A percentile compares a stretch with the other conserved stretches of the same genome.
Evolutionary conservation across 2,888 invertebrate species (phyloP).

Genomic region (Aromia moschata): DNA sequence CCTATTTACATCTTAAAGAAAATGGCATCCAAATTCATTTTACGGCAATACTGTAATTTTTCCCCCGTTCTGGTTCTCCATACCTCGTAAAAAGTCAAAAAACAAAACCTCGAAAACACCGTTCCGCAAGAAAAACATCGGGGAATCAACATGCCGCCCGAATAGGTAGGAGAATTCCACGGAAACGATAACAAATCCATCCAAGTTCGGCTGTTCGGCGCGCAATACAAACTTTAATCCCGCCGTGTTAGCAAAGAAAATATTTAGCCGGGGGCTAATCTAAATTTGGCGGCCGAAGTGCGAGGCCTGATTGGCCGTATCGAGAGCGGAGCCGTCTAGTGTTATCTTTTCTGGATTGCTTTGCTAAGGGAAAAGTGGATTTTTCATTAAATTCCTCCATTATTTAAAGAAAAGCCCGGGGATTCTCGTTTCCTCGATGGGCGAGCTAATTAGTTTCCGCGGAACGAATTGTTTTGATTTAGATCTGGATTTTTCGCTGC

Average conservation of each 20-base stretch:
- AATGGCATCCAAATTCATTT: no score
- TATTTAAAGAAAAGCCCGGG: constrained; percentile 26
- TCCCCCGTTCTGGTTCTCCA: no score
- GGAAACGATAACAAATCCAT: constrained; percentile 54
- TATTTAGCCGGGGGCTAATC: constrained; percentile 66
- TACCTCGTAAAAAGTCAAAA: no score
- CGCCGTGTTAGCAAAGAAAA: constrained; percentile 64
- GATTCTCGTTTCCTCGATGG: constrained; percentile 15
- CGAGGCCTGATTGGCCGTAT: constrained; percentile 59
- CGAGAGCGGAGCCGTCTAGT: constrained; percentile 56
- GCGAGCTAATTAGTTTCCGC: constrained; percentile 1
- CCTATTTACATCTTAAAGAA: no score
- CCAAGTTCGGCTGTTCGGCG: constrained; percentile 48
- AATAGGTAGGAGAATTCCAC: constrained; percentile 22
- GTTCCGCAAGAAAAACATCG: no score
- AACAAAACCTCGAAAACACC: no score
- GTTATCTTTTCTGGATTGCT: constrained; percentile 61
- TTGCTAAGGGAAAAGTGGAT: constrained; percentile 55
- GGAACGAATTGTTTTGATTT: constrained; percentile 19
- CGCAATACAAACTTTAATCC: constrained; percentile 63
- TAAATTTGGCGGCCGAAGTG: constrained; percentile 63
- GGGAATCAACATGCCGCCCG: background rate
- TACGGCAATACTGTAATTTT: no score
- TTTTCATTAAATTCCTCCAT: constrained; percentile 54
- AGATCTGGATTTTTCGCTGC: no score